Percentiles rank a stretch among this genome's conserved stretches.
phyloP scores from a whole-genome alignment of 2,888 invertebrate genomes.

The Drosophila rellima region DNA sequence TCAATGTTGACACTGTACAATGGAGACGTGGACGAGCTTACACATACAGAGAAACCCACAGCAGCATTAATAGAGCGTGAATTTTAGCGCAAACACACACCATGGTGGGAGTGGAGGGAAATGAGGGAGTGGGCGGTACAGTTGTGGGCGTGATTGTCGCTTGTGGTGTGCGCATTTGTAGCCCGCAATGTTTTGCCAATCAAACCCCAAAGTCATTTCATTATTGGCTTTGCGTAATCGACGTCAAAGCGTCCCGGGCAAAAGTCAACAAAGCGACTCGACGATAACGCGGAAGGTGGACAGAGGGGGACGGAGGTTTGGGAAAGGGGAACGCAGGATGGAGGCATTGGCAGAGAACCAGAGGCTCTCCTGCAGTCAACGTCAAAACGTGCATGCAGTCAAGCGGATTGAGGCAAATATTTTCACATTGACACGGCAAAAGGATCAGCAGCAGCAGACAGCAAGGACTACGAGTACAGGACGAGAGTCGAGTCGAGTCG shows the following conservation, averaged over 20 bases:
- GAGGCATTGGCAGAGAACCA: constrained; percentile 14
- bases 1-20: constrained; percentile 69
- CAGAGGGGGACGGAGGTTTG: not conserved
- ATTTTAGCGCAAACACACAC: constrained; percentile 70
- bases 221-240: constrained; percentile 83
- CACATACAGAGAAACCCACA: constrained; percentile 10
- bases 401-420: constrained; percentile 82
- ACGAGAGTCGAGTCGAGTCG: constrained; percentile 3
- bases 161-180: constrained; percentile 67
- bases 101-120: not conserved
- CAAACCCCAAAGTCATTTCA: constrained; percentile 84
- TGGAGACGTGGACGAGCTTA: constrained; percentile 31
- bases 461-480: constrained; percentile 7
- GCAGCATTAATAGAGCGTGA: constrained; percentile 81
- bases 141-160: constrained; percentile 26
- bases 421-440: constrained; percentile 79
- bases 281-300: constrained; percentile 14
- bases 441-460: constrained; percentile 47
- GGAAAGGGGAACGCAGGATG: constrained; percentile 1
- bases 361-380: constrained; percentile 61
- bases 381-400: constrained; percentile 79
- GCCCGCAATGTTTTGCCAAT: constrained; percentile 82
- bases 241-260: constrained; percentile 81
- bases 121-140: constrained; percentile 6
- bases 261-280: constrained; percentile 73